Base-by-base conservation (phyloP, 2,113 vertebrate genomes). In the Heliornis fulica region DNA sequence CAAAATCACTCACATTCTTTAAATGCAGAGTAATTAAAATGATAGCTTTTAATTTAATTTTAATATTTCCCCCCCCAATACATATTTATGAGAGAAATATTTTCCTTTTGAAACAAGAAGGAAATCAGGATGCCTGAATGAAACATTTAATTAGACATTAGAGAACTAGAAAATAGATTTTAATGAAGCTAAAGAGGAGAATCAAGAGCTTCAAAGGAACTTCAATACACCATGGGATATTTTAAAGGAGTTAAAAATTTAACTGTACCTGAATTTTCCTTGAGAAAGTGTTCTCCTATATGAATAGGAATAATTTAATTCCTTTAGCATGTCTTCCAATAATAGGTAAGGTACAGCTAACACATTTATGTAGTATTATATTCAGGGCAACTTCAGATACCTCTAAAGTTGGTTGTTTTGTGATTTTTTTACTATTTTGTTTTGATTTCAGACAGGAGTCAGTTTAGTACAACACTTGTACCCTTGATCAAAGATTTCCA, bases 401-500 rank as follows among this genome's bases (percentile, higher is more conserved):
- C 13, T 61, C 32, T 48, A 18, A 71, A 36, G 14, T 31, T 31
- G 25, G 1, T 54, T 72, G 1, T 53, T 69, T 87, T 69, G 22
- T 80, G 9, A 13, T 2, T 61, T 63, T 93, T 61, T 91, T 71
- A 43, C 22, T 29, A 29, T 83, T 95, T 81, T n/a, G 72, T 41
- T 66, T 70, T 81, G 63, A 82, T 90, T 93, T 95, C 71, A 92
- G 41, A 59, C 31, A 34, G 9, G 23, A 89, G 74, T 81, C 56
- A 38, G 79, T 83, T 87, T 51, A 66, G 46, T 56, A 78, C 70
- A 94, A 85, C 50, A 86, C 25, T 74, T 80, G 48, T 40, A 72
- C 13, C 43, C 63, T 76, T 96, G 94, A 93, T 96, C 93, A 95
- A 97, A 95, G 94, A 81, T 88, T 93, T 86, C 83, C 82, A 90